Base-by-base conservation (phyloP, 2,888 invertebrate genomes). In the Trichopoda pennipes region DNA sequence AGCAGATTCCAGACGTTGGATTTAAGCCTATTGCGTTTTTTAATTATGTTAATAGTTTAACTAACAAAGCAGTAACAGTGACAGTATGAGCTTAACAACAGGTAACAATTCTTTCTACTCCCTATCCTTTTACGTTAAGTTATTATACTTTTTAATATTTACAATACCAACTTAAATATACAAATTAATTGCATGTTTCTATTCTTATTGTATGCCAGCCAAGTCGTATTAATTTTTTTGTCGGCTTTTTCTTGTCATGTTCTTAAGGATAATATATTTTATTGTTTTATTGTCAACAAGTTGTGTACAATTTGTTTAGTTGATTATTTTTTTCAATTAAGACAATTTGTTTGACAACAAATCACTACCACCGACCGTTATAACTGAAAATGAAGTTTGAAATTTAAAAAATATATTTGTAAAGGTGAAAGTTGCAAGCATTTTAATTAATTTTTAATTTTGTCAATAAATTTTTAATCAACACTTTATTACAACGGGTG, bases 31-130 rank as follows among this genome's bases (percentile, higher is more conserved):
- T 75, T 82, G 64, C 74, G 19, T 78, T 81, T 74, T 28, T 81
- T 75, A 82, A 82, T 79, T 82, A 81, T 58, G 58, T 78, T 69
- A 81, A 81, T 81, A 53, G 78, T 70, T 74, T 75, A 78, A 60
- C 66, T 47, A 21, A 63, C 51, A 70, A 58, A 42, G 32, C 19
- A 32, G 17, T 10, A n/a, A 63, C n/a, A n/a, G 23, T 7, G 19
- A 38, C 42, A 68, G 10, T 4, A 66, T 44, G 21, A 28, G 28
- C 28, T 23, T 23, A 63, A 64, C 28, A 32, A 53, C 42, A 64
- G 64, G 64, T 66, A 66, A 38, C 44, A 21, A 4, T 9, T 0
- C 55, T 55, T 28, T 28, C 6, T 70, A n/a, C 63, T 21, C 19
- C 63, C 19, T 42, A 63, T 38, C 28, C 49, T 70, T 70, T 28